Percentiles rank a stretch among this genome's conserved stretches.
Evolutionary conservation across 2,888 invertebrate species (phyloP).

Genomic region (Aphidius colemani): DNA sequence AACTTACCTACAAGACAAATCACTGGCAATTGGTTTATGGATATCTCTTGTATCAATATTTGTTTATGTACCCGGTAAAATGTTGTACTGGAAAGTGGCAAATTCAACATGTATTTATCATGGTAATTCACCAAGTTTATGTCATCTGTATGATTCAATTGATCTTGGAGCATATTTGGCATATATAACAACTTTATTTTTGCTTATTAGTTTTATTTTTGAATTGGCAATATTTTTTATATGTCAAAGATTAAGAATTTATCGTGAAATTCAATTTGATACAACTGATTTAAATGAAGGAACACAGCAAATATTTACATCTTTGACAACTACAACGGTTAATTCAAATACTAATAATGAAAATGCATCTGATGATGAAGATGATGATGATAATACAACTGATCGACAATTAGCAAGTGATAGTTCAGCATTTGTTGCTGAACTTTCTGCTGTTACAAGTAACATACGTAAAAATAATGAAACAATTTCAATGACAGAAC

Average conservation of each 20-base stretch:
- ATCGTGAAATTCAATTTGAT: constrained; percentile 38
- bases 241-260: constrained; percentile 58
- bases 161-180: constrained; percentile 62
- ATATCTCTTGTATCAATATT: constrained; percentile 64
- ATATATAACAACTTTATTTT: constrained; percentile 60
- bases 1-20: constrained; percentile 67
- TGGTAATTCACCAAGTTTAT: constrained; percentile 57
- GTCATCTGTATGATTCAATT: constrained; percentile 61
- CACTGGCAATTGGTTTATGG: constrained; percentile 66
- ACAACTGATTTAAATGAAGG: constrained; percentile 2
- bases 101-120: constrained; percentile 61
- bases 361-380: neutral
- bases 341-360: constrained; percentile 9
- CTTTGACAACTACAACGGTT: constrained; percentile 29
- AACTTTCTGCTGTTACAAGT: neutral
- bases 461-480: neutral
- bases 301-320: constrained; percentile 37
- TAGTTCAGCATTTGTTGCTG: constrained; percentile 5
- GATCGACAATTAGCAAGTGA: neutral
- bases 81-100: constrained; percentile 67
- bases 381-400: neutral
- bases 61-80: constrained; percentile 68
- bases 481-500: neutral
- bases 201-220: constrained; percentile 58
- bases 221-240: constrained; percentile 61